Evolutionary conservation across 2,888 invertebrate genomes (phyloP).

Genomic region (Seira ritae): DNA sequence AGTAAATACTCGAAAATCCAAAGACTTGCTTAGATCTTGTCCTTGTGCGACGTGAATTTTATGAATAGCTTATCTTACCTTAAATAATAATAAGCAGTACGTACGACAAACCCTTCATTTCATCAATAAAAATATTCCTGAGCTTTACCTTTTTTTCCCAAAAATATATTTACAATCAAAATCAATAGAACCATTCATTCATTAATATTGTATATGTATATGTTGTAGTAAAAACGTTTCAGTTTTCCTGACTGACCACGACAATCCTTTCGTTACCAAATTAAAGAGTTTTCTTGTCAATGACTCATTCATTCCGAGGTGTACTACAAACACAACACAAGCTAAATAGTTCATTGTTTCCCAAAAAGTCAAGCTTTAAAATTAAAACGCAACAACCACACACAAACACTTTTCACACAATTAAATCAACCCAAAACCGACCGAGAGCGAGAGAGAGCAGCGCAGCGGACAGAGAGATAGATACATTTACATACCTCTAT

Average conservation of each 20-base stretch:
- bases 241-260: slow-evolving; percentile 6
- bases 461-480: not conserved
- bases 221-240: not conserved
- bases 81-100: too few species aligned
- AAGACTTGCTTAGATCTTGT: too few species aligned
- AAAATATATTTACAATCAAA: slow-evolving; percentile 9
- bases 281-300: not conserved
- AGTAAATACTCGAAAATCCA: too few species aligned
- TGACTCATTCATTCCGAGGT: slow-evolving; percentile 1
- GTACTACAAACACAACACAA: not conserved
- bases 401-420: not conserved
- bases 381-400: slow-evolving; percentile 4
- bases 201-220: not conserved
- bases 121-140: not conserved
- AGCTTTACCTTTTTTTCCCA: slow-evolving; percentile 12
- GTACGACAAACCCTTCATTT: not conserved
- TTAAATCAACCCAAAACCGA: too few species aligned
- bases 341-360: not conserved
- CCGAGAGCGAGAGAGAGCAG: too few species aligned
- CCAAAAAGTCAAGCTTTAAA: slow-evolving; percentile 3
- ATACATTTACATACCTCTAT: too few species aligned
- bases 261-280: slow-evolving; percentile 9
- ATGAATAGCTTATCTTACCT: too few species aligned
- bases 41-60: too few species aligned
- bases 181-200: slow-evolving; percentile 7